These are phyloP conservation scores for Serilophus lunatus DNA, from an alignment of 2,113 vertebrate genomes.

Conservation along the genomic window DNA sequence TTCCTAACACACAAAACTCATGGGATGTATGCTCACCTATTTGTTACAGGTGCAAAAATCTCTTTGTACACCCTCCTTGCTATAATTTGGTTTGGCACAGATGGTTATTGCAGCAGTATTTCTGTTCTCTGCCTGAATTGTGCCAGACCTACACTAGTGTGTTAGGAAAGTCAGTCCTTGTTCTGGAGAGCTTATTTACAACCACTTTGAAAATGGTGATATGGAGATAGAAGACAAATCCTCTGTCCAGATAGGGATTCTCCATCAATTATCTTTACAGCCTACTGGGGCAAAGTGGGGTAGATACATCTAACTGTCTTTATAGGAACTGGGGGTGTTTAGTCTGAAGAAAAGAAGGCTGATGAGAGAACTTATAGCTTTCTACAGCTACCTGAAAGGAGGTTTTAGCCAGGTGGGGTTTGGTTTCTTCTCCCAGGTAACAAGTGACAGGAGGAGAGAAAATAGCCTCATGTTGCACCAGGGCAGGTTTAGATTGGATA, in stretches of 20 bases:
- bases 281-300: not conserved
- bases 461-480: not conserved
- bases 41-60: not conserved
- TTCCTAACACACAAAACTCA: not conserved
- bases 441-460: not conserved
- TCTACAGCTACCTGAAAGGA: not conserved
- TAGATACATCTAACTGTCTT: not conserved
- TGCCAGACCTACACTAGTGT: not conserved
- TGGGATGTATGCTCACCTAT: accelerated
- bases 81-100: not conserved
- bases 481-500: not conserved
- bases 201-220: not conserved
- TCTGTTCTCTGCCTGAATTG: not conserved
- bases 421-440: not conserved
- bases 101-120: not conserved
- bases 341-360: not conserved
- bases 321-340: not conserved
- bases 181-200: not conserved
- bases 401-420: not conserved
- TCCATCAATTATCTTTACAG: not conserved
- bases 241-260: not conserved
- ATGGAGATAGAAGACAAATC: not conserved
- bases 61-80: not conserved
- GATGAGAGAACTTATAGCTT: not conserved
- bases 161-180: not conserved